Percentiles rank a stretch among this genome's conserved stretches.
phyloP scores from a whole-genome alignment of 2,797 vertebrate genomes.

The Thalassophryne amazonica region DNA sequence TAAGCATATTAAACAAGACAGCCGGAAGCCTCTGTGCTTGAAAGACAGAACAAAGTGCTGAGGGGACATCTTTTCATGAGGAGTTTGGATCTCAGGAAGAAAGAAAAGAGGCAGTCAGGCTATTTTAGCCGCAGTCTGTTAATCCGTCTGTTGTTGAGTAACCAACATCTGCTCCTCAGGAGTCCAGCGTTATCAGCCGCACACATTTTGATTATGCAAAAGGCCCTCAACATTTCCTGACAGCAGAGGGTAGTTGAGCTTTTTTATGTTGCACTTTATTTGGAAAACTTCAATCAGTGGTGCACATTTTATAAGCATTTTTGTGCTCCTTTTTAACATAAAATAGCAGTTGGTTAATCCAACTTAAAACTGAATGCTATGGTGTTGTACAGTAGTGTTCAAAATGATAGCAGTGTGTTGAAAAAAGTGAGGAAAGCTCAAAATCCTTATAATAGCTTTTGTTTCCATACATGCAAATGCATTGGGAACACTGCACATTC shows the following conservation, averaged over 20 bases:
- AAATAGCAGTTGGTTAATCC: too few relatives aligned
- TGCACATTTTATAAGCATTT: neutral
- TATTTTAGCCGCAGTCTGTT: conserved; percentile 75
- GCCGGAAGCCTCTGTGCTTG: conserved; percentile 68
- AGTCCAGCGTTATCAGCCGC: conserved; percentile 59
- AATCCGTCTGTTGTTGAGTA: conserved; percentile 75
- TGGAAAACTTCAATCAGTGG: neutral
- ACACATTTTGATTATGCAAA: conserved; percentile 67
- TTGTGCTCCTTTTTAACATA: too few relatives aligned
- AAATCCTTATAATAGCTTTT: too few relatives aligned
- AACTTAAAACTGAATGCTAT: too few relatives aligned
- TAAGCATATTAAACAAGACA: conserved; percentile 71
- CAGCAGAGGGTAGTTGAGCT: conserved; percentile 30
- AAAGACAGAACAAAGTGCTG: conserved; percentile 70
- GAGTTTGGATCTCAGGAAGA: conserved; percentile 66
- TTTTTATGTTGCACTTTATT: conserved; percentile 9
- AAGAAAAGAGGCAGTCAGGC: conserved; percentile 54
- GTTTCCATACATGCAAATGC: too few relatives aligned
- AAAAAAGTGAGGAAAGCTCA: too few relatives aligned
- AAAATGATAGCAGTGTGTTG: too few relatives aligned
- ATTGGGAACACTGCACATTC: too few relatives aligned
- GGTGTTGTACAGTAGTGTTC: too few relatives aligned
- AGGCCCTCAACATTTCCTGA: conserved; percentile 63
- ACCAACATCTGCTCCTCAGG: conserved; percentile 66
- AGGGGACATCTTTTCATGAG: conserved; percentile 67